Percentiles rank a stretch among this genome's conserved stretches.
Evolutionary conservation across 2,113 vertebrate genomes (phyloP).

Genomic region (Muntiacus muntjak): DNA sequence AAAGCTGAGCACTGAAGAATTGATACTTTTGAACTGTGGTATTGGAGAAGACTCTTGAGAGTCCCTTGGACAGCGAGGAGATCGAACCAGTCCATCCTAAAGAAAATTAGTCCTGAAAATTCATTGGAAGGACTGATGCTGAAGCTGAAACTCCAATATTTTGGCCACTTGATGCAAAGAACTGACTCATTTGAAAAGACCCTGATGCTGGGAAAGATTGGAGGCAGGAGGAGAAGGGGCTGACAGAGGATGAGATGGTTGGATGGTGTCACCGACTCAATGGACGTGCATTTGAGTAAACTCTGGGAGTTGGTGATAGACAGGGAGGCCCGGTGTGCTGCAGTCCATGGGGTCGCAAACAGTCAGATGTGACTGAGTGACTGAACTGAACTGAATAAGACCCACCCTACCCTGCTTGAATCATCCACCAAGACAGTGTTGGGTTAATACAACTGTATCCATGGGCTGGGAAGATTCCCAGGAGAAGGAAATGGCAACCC

Average conservation of each 20-base stretch:
- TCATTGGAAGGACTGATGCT: neutral
- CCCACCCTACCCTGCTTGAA: neutral
- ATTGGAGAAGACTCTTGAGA: neutral
- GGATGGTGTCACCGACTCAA: accelerated
- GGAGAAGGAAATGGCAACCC: neutral
- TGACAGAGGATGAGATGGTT: neutral
- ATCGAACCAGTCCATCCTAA: neutral
- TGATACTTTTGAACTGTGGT: neutral
- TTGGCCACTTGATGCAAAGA: neutral
- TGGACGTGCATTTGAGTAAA: neutral
- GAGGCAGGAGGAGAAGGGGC: neutral
- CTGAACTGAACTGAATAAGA: neutral
- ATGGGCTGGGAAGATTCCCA: neutral
- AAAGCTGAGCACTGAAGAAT: neutral
- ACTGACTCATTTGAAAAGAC: neutral
- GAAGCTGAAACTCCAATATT: neutral
- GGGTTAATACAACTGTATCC: neutral
- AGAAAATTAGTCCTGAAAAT: neutral
- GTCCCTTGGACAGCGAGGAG: neutral
- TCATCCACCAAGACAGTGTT: neutral
- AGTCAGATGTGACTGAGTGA: neutral
- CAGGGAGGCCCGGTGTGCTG: neutral
- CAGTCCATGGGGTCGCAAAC: neutral
- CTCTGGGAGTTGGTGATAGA: neutral
- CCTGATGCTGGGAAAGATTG: neutral